phyloP scores from a whole-genome alignment of 2,888 invertebrate genomes.

The Caradrina clavipalpis region DNA sequence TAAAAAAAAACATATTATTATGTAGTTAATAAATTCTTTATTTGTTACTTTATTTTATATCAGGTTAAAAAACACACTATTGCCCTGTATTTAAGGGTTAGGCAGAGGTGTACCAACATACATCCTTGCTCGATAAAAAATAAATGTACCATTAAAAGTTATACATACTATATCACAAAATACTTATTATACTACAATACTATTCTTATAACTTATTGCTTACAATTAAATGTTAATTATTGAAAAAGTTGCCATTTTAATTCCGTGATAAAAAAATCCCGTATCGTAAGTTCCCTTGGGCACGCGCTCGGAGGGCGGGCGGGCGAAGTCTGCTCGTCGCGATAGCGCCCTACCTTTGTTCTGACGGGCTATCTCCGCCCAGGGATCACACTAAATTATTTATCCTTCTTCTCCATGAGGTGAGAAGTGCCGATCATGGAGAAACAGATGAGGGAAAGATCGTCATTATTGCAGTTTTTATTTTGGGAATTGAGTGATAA shows the following conservation, averaged over 20 bases:
- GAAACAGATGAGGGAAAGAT: slow-evolving; percentile 9
- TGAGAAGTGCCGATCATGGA: slow-evolving; percentile 64
- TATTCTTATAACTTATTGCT: too few relatives aligned
- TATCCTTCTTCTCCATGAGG: slow-evolving; percentile 67
- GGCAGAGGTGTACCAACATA: too few relatives aligned
- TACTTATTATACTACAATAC: too few relatives aligned
- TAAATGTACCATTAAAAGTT: too few relatives aligned
- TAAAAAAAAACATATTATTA: too few relatives aligned
- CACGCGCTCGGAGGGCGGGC: slow-evolving; percentile 61
- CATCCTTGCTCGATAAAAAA: too few relatives aligned
- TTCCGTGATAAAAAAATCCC: slow-evolving; percentile 2
- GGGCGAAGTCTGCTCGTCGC: slow-evolving; percentile 71
- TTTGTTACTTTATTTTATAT: too few relatives aligned
- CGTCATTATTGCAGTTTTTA: slow-evolving; percentile 2
- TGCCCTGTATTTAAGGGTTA: too few relatives aligned
- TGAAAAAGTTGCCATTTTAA: neutral
- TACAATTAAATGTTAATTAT: too few relatives aligned
- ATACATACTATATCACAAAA: too few relatives aligned
- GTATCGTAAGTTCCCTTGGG: slow-evolving; percentile 63
- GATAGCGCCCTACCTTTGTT: slow-evolving; percentile 83
- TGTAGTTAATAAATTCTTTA: too few relatives aligned
- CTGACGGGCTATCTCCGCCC: slow-evolving; percentile 75
- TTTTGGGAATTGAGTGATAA: neutral
- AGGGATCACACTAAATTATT: slow-evolving; percentile 86
- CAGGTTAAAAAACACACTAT: too few relatives aligned